Base-by-base conservation (phyloP, 2,888 invertebrate genomes). In the Polymixis flavicincta region DNA sequence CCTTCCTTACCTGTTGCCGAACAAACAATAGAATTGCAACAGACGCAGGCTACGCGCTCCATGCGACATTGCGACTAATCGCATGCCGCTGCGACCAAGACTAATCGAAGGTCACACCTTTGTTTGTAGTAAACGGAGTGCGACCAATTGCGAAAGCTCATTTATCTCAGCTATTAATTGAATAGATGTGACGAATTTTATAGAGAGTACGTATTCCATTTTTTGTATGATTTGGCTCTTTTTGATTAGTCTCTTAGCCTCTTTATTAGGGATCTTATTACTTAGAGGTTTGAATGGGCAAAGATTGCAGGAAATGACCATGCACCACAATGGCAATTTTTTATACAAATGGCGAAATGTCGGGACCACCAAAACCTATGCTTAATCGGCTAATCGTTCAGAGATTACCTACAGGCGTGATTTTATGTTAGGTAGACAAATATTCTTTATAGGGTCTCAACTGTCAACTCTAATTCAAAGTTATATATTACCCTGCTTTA, bases 101-200 rank as follows among this genome's bases (percentile, higher is more conserved):
- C 87, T 3, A 85, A 88, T 84, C 60, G 83, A 88, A 88, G 89
- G 90, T 78, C 88, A 76, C 67, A 54, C 63, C 25, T 48, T 71
- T 85, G 84, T 86, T 86, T 81, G 78, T 76, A 77, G 19, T 71
- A 82, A 84, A 75, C 71, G 82, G 85, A 88, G 82, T 87, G 85
- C 80, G 75, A 87, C 88, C 61, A 82, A 87, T 87, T 74, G 63
- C 74, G 48, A 79, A 67, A 68, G 64, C 63, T 78, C 50, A 82
- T 80, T 84, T 82, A 14, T 61, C 13, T n/a, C n/a, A n/a, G n/a
- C 17, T 25, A 17, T 37, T 81, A 83, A 70, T 70, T 79, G 66
- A 72, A 78, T 63, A 78, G 79, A 61, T 83, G 55, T 66, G 55
- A 45, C 66, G 60, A 80, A 78, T 74, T 81, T 45, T 59, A 32